Base-by-base conservation (phyloP, 2,797 vertebrate species). In the Ctenopoma kingsleyae region DNA sequence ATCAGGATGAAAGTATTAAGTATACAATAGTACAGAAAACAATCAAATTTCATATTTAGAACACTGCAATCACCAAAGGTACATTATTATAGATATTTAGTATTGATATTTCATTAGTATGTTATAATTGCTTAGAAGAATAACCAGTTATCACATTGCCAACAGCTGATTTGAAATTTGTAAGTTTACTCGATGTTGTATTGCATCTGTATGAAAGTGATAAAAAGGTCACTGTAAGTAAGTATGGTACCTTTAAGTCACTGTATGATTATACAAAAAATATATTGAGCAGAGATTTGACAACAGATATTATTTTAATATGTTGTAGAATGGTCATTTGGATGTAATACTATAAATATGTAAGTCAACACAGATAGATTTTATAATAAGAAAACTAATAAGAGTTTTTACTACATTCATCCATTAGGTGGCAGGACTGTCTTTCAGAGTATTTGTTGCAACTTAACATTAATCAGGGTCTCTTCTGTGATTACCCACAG, bases 351-450 rank as follows among this genome's bases (percentile, higher is more conserved):
- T 11, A 9, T 35, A 35, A 8, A 11, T 35, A 35, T 35, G 1
- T 35, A 35, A 36, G 3, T 36, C 9, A 36, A 32, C 32, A 32
- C 32, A 32, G 30, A 35, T 32, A 27, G 10, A 6, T 44, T 68
- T 56, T 13, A 50, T 50, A 23, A 47, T 73, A 17, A 55, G 43
- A 13, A 49, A 47, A 12, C 4, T 27, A n/a, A 1, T 27, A n/a
- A 1, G 32, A 53, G 60, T 67, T 73, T 49, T 58, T 76, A 8
- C 71, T 51, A 5, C 16, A 25, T 15, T 70, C 48, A 41, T 11
- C 88, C 90, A 90, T 76, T 86, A 92, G 91, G 41, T 81, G 89
- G 90, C 90, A 90, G 85, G 72, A 74, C 78, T 82, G 85, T 67
- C 77, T 77, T 70, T 59, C 55, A 59, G 36, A 76, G 76, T 16